These are phyloP conservation scores for Syngnathus floridae DNA, from an alignment of 2,113 vertebrate genomes.

Conservation along the genomic window DNA sequence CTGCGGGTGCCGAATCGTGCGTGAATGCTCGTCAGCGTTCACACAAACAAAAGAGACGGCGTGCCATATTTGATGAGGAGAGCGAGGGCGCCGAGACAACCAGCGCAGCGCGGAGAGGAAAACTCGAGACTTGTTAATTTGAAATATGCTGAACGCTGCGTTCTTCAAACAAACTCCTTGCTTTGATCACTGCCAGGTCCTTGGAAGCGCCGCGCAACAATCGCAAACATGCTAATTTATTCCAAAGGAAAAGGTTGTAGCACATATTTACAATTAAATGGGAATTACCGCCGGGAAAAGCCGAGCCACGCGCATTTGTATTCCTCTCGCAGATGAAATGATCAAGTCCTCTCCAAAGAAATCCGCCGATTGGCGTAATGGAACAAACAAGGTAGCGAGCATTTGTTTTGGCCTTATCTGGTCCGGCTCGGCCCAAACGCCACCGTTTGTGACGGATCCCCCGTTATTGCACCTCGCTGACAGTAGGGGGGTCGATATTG, in stretches of 20 bases:
- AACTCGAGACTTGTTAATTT: slow-evolving; percentile 59
- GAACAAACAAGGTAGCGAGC: slow-evolving; percentile 54
- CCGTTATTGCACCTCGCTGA: slow-evolving; percentile 45
- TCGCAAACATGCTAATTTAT: slow-evolving; percentile 67
- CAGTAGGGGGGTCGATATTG: slow-evolving; percentile 60
- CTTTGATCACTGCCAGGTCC: slow-evolving; percentile 66
- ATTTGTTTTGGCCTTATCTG: slow-evolving; percentile 67
- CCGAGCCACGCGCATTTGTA: slow-evolving; percentile 12
- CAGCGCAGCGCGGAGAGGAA: slow-evolving; percentile 17
- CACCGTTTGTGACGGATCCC: slow-evolving; percentile 38
- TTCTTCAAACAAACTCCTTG: slow-evolving; percentile 61
- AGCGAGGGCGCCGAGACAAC: slow-evolving; percentile 15
- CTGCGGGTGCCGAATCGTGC: neutral
- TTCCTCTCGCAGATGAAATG: slow-evolving; percentile 36
- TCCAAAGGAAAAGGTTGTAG: slow-evolving; percentile 60
- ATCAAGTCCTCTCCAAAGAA: slow-evolving; percentile 48
- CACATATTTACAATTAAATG: slow-evolving; percentile 67
- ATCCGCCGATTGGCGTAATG: slow-evolving; percentile 40
- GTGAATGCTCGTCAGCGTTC: neutral
- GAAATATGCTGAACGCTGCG: slow-evolving; percentile 63
- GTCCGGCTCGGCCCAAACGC: slow-evolving; percentile 43
- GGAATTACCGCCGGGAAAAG: slow-evolving; percentile 49
- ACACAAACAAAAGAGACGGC: slow-evolving; percentile 35
- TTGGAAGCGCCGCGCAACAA: slow-evolving; percentile 58
- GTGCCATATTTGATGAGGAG: slow-evolving; percentile 38